Base-by-base conservation (phyloP, 2,888 invertebrate genomes). In the Sminthurinus aureus region DNA sequence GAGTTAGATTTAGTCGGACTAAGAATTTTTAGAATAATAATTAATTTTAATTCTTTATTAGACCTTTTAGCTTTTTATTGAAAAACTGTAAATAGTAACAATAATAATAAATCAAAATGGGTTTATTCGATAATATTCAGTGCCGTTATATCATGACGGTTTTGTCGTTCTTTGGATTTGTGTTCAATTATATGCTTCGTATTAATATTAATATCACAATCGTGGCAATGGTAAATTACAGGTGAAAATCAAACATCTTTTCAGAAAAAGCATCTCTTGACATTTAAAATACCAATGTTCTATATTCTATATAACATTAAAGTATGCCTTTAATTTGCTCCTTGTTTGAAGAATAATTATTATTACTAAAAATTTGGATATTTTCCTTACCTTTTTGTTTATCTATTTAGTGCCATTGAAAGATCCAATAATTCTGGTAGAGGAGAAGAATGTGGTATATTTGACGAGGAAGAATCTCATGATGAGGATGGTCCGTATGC, bases 201-300 rank as follows among this genome's bases (percentile, higher is more conserved):
- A 96, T 96, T 83, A 96, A 96, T 91, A 92, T 96, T 82, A 96
- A 96, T 85, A 95, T 96, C 86, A 95, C 96, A 85, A 94, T 96
- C 87, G 95, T 96, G 73, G 94, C 94, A 89, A 96, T 96, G 96
- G 93, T 95, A n/a, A 85, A 84, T 38, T 79, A 83, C 79, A 83
- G 71, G 83, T 83, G 73, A 66, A 51, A 18, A 11, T 52, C 58
- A 58, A 58, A 13, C 58, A 13, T 58, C 18, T 58, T 58, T 58
- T 58, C n/a, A n/a, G n/a, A n/a, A n/a, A n/a, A n/a, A n/a, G n/a
- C n/a, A n/a, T n/a, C n/a, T n/a, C n/a, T n/a, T n/a, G n/a, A n/a
- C n/a, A n/a, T n/a, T n/a, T n/a, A n/a, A n/a, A n/a, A n/a, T n/a
- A n/a, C n/a, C n/a, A n/a, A n/a, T n/a, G n/a, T n/a, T n/a, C n/a